Evolutionary conservation across 2,113 vertebrate genomes (phyloP), one percentile per base, ranked within the genome.

Genomic region (Brienomyrus longianalis): DNA sequence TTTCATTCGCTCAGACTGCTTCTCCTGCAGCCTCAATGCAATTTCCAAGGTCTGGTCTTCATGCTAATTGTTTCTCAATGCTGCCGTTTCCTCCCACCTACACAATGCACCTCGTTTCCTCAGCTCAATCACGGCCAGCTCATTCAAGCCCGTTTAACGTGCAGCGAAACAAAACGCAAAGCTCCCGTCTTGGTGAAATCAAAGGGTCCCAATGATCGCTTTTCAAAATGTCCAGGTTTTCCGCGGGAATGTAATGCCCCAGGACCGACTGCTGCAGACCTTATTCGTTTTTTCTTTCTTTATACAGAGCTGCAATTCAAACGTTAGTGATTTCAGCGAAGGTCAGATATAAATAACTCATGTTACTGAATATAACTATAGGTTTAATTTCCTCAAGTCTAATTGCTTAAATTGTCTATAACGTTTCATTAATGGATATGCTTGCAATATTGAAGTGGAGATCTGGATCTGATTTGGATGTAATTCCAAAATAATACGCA

Each of bases 1-100:
- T 96, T 96, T 96, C 96, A 96, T 94, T 93, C 93, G 92, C 93
- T 93, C 94, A 93, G 92, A 92, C 92, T 90, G 56, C 83, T 91
- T 93, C 93, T 93, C 93, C 45, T 84, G 94, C 92, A 91, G 93
- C 93, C 94, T 93, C 93, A 48, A 88, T 93, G 50, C 93, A n/a
- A 35, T 91, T 94, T 95, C 93, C 95, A 95, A 93, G 95, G 93
- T 94, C 94, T 93, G 94, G 94, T 93, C 95, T 95, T 96, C 95
- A 96, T 96, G 95, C 95, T 95, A 95, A 96, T 96, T 95, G 94
- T 96, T 92, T 74, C 94, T 95, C 94, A 96, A 96, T 96, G 93
- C 93, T 91, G 90, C 88, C 84, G 94, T 96, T 93, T 94, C 95
- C 95, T 95, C 96, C 95, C 95, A 96, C 95, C 94, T 93, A 92